Evolutionary conservation across 2,888 invertebrate species (phyloP).

Genomic region (Sthenelais limicola): DNA sequence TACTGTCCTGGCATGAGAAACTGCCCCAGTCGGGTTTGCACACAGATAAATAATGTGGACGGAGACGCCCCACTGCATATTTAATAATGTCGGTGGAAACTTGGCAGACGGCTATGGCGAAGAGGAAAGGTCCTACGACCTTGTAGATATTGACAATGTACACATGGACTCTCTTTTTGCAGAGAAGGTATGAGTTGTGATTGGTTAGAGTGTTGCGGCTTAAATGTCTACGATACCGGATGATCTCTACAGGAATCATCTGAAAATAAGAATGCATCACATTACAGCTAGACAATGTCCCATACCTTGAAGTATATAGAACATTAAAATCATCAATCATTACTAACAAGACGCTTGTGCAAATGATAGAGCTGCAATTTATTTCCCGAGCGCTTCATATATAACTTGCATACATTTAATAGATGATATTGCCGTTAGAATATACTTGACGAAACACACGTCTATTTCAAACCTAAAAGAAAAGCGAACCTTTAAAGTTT

Average conservation of each 20-base stretch:
- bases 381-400: too few species aligned
- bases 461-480: too few species aligned
- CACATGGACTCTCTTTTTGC: conserved; percentile 19
- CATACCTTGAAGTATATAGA: too few species aligned
- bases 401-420: too few species aligned
- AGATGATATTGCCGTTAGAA: too few species aligned
- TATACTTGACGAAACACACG: too few species aligned
- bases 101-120: conserved; percentile 89
- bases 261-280: too few species aligned
- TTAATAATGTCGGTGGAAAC: conserved; percentile 93
- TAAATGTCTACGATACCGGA: conserved; percentile 2
- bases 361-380: too few species aligned
- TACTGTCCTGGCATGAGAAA: conserved; percentile 53
- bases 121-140: conserved; percentile 82
- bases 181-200: not conserved
- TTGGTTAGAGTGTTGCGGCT: not conserved
- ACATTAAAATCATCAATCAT: too few species aligned
- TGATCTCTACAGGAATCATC: conserved; percentile 41
- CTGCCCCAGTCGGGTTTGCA: conserved; percentile 80
- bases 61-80: conserved; percentile 90
- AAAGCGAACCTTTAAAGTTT: too few species aligned
- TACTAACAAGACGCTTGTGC: too few species aligned
- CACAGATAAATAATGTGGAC: conserved; percentile 94
- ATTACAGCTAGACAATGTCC: too few species aligned
- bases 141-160: conserved; percentile 43